These are phyloP conservation scores for Rhagonycha fulva DNA, from an alignment of 2,888 invertebrate species.

Conservation along the genomic window DNA sequence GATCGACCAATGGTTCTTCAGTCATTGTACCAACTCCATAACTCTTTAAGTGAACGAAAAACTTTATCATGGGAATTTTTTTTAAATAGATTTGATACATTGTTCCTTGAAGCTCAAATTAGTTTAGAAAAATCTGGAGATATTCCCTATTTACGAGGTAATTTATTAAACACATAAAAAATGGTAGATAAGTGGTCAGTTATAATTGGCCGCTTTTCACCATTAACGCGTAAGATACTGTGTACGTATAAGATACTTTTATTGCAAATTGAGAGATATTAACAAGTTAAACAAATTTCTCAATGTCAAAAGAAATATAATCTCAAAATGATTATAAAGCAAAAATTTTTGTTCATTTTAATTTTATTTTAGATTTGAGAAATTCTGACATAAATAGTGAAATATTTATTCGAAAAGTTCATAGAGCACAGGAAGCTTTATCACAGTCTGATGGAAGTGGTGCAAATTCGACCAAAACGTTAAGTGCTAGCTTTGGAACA, in stretches of 20 bases:
- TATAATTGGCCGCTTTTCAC: too few relatives aligned
- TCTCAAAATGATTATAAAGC: too few relatives aligned
- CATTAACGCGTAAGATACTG: too few relatives aligned
- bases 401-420: slow-evolving; percentile 81
- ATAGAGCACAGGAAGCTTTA: slow-evolving; percentile 86
- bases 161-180: slow-evolving; percentile 12
- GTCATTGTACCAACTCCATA: slow-evolving; percentile 92
- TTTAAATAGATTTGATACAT: slow-evolving; percentile 90
- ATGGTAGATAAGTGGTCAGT: too few relatives aligned
- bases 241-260: too few relatives aligned
- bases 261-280: too few relatives aligned
- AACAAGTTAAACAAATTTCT: too few relatives aligned
- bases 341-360: too few relatives aligned
- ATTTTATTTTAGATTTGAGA: slow-evolving; percentile 71
- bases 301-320: too few relatives aligned
- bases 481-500: slow-evolving; percentile 86
- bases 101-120: slow-evolving; percentile 95
- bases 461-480: slow-evolving; percentile 68
- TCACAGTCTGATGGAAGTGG: slow-evolving; percentile 72
- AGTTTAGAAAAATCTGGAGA: slow-evolving; percentile 85
- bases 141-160: slow-evolving; percentile 80
- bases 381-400: slow-evolving; percentile 89
- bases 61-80: slow-evolving; percentile 98
- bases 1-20: slow-evolving; percentile 97
- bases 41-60: slow-evolving; percentile 85